Evolutionary conservation across 2,113 vertebrate species (phyloP).

Genomic region (Fregata magnificens): DNA sequence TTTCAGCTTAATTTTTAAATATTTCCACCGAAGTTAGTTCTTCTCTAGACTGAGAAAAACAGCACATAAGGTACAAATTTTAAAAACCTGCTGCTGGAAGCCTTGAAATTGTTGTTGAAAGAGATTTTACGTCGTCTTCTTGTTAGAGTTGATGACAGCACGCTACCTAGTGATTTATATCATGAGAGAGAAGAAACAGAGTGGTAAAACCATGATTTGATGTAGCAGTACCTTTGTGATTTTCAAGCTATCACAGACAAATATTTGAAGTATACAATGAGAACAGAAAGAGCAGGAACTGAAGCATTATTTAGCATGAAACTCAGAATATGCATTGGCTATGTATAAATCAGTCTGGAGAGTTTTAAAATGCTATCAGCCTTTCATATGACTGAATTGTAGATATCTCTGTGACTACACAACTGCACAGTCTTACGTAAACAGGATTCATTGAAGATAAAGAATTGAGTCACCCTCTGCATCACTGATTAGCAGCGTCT

Average conservation of each 20-base stretch:
- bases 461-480: conserved; percentile 29
- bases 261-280: neutral
- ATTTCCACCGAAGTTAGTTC: neutral
- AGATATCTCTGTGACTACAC: neutral
- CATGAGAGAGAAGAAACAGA: neutral
- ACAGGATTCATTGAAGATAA: neutral
- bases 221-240: neutral
- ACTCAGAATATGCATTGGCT: neutral
- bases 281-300: neutral
- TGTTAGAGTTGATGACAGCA: neutral
- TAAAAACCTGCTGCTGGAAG: neutral
- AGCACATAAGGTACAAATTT: neutral
- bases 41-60: neutral
- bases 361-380: neutral
- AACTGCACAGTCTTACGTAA: neutral
- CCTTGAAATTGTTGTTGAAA: neutral
- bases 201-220: neutral
- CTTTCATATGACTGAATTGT: neutral
- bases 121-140: neutral
- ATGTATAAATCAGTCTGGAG: neutral
- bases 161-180: neutral
- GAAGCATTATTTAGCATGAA: neutral
- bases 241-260: neutral
- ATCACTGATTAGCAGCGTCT: neutral
- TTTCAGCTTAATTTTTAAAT: neutral